Evolutionary conservation across 2,113 vertebrate genomes (phyloP).

Genomic region (Myocastor coypus): DNA sequence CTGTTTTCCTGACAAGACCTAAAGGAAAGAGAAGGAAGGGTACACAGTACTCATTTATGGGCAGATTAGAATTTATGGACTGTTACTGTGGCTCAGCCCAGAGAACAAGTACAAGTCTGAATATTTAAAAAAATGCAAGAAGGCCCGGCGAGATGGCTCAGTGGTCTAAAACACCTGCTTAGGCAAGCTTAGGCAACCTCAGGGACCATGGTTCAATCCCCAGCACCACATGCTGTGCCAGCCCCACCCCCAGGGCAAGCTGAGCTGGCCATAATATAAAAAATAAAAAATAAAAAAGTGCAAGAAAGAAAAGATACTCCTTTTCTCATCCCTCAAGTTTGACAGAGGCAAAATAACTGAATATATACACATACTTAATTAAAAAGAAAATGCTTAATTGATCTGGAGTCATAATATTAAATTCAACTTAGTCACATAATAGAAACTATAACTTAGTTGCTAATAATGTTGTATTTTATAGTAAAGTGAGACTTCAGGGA

Average conservation of each 20-base stretch:
- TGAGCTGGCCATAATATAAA: too few species aligned
- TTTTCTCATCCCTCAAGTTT: neutral
- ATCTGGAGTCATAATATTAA: neutral
- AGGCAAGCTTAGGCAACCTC: too few species aligned
- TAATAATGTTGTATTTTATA: neutral
- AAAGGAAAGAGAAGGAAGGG: neutral
- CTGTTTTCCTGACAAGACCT: neutral
- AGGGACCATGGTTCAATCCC: too few species aligned
- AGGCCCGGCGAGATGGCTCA: too few species aligned
- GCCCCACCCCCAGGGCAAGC: too few species aligned
- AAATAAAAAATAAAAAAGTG: neutral
- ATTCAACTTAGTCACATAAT: neutral
- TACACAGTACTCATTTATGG: neutral
- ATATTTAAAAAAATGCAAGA: neutral
- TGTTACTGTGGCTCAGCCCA: neutral
- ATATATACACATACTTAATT: neutral
- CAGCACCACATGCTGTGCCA: too few species aligned
- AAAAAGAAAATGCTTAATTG: conserved; percentile 27
- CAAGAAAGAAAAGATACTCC: conserved; percentile 14
- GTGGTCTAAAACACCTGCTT: neutral
- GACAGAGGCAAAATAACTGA: conserved; percentile 11
- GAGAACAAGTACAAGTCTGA: conserved; percentile 8
- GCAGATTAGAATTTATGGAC: neutral
- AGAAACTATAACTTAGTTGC: conserved; percentile 2
- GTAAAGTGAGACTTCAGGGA: neutral